Percentiles rank a stretch among this genome's conserved stretches.
phyloP scores from a whole-genome alignment of 2,113 vertebrate species.

The Pseudopipra pipra region DNA sequence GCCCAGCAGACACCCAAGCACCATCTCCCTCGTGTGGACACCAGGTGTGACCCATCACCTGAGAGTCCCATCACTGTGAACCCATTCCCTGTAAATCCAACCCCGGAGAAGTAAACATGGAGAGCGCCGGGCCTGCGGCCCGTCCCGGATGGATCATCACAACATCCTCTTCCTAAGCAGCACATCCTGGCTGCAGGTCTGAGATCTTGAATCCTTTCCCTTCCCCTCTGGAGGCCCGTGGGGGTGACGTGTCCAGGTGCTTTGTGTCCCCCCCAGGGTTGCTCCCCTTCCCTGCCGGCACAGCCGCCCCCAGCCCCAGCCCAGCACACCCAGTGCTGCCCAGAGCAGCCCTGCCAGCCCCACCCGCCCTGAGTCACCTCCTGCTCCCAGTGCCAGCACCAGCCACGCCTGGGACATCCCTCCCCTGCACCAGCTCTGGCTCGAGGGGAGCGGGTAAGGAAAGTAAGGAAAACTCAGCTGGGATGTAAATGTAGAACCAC shows the following conservation, averaged over 20 bases:
- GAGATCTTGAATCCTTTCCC: accelerated
- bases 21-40: not conserved
- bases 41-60: not conserved
- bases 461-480: not conserved
- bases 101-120: not conserved
- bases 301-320: not conserved
- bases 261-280: not conserved
- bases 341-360: not conserved
- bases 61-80: not conserved
- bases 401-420: accelerated
- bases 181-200: not conserved
- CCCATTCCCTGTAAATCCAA: not conserved
- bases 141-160: not conserved
- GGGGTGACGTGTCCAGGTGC: not conserved
- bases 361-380: not conserved
- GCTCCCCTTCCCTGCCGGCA: not conserved
- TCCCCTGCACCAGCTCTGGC: too few relatives aligned
- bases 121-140: not conserved
- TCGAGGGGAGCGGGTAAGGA: accelerated
- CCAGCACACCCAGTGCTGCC: not conserved
- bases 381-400: not conserved
- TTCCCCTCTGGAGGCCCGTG: accelerated
- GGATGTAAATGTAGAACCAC: accelerated
- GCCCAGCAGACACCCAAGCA: not conserved
- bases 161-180: slow-evolving; percentile 18